Conservation (phyloP, 2,113 vertebrate species). For the Ahaetulla prasina region DNA sequence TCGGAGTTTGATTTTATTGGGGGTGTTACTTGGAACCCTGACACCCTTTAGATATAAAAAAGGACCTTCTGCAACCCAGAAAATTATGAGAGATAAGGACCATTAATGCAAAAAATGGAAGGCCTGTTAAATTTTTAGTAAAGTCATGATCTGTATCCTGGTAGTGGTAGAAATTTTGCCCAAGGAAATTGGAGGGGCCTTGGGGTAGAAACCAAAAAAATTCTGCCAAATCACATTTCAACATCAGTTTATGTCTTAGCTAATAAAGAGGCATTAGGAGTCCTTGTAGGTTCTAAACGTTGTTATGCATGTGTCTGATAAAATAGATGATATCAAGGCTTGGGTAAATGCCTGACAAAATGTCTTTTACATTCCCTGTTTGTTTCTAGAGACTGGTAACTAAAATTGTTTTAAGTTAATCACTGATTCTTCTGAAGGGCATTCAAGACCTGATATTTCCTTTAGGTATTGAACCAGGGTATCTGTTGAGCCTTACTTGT, state of each 20-base stretch:
- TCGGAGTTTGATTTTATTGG: too few relatives aligned
- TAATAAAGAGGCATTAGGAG: too few relatives aligned
- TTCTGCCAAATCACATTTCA: too few relatives aligned
- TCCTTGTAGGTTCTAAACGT: too few relatives aligned
- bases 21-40: too few relatives aligned
- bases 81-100: not conserved
- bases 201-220: too few relatives aligned
- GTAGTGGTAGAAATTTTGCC: not conserved
- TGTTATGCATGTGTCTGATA: too few relatives aligned
- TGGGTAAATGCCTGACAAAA: not conserved
- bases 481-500: not conserved
- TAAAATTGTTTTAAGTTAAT: not conserved
- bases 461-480: not conserved
- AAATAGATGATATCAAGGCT: not conserved
- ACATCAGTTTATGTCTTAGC: too few relatives aligned
- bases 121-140: not conserved
- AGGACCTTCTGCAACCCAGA: not conserved
- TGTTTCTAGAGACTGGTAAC: not conserved
- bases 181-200: too few relatives aligned
- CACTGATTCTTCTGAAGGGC: too few relatives aligned
- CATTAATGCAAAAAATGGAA: not conserved
- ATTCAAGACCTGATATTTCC: not conserved
- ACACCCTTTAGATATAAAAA: not conserved
- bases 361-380: not conserved
- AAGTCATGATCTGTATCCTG: not conserved